A percentile compares a stretch with the other conserved stretches of the same genome.
Conservation (phyloP, 2,888 invertebrate genomes). For the Myathropa florea region DNA sequence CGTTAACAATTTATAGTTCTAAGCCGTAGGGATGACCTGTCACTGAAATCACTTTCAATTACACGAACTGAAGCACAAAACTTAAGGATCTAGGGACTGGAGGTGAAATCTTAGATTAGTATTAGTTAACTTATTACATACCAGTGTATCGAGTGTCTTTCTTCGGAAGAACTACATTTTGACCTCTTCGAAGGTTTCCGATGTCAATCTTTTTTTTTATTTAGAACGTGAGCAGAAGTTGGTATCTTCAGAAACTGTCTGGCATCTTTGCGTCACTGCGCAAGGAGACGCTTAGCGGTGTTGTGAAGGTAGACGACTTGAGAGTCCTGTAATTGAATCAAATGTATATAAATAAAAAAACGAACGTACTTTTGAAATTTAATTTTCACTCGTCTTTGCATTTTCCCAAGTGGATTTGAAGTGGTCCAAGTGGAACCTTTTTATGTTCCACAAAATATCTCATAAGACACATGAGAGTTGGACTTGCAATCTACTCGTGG, state of each 20-base stretch:
- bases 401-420: background rate
- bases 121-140: conserved; percentile 6
- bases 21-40: conserved; percentile 21
- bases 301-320: background rate
- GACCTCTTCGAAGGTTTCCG: background rate
- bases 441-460: too few species aligned
- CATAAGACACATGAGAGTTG: too few species aligned
- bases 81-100: background rate
- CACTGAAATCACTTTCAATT: conserved; percentile 46
- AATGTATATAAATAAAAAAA: conserved; percentile 56
- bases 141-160: conserved; percentile 45
- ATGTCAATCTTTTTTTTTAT: background rate
- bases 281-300: background rate
- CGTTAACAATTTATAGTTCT: conserved; percentile 90
- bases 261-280: background rate
- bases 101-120: conserved; percentile 1
- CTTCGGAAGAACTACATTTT: background rate
- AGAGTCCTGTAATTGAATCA: conserved; percentile 55
- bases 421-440: too few species aligned
- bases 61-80: conserved; percentile 36
- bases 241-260: background rate
- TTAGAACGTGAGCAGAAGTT: background rate
- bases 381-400: background rate
- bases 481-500: background rate
- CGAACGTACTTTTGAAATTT: background rate